Conservation (phyloP, 2,888 invertebrate genomes). For the Drosophila diplacantha region DNA sequence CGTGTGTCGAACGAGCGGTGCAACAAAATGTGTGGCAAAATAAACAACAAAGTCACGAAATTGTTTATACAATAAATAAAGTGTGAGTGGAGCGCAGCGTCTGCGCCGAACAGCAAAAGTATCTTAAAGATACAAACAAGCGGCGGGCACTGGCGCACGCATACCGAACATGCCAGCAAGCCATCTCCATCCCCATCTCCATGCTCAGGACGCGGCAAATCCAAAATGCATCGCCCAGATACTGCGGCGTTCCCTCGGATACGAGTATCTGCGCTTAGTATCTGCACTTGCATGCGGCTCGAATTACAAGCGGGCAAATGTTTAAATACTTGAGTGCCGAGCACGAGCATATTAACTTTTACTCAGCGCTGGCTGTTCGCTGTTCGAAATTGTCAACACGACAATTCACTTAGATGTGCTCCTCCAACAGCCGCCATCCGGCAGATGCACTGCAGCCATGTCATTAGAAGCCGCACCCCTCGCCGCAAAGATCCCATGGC, state of each 20-base stretch:
- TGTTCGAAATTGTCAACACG: conserved; percentile 59
- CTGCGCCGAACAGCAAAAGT: conserved; percentile 64
- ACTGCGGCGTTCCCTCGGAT: conserved; percentile 34
- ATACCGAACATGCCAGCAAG: conserved; percentile 47
- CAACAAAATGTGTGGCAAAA: conserved; percentile 62
- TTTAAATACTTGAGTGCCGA: conserved; percentile 72
- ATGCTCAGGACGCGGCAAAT: conserved; percentile 13
- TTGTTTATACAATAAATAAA: conserved; percentile 72
- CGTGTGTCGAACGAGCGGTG: conserved; percentile 54
- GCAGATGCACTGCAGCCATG: conserved; percentile 32
- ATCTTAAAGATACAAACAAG: conserved; percentile 70
- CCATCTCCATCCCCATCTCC: conserved; percentile 27
- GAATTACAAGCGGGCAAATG: conserved; percentile 69
- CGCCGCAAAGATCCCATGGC: conserved; percentile 9
- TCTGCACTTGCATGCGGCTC: conserved; percentile 61
- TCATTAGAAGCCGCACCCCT: conserved; percentile 18
- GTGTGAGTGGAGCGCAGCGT: conserved; percentile 35
- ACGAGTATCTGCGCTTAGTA: conserved; percentile 40
- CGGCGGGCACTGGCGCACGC: conserved; percentile 58
- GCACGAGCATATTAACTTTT: conserved; percentile 66
- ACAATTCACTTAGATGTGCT: conserved; percentile 66
- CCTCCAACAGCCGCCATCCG: conserved; percentile 15
- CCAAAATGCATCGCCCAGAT: conserved; percentile 20
- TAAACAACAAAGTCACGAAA: conserved; percentile 69
- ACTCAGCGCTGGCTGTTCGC: conserved; percentile 37